Percentiles rank a stretch among this genome's conserved stretches.
Conservation (phyloP, 1,140 invertebrate species). For the Panulirus ornatus region DNA sequence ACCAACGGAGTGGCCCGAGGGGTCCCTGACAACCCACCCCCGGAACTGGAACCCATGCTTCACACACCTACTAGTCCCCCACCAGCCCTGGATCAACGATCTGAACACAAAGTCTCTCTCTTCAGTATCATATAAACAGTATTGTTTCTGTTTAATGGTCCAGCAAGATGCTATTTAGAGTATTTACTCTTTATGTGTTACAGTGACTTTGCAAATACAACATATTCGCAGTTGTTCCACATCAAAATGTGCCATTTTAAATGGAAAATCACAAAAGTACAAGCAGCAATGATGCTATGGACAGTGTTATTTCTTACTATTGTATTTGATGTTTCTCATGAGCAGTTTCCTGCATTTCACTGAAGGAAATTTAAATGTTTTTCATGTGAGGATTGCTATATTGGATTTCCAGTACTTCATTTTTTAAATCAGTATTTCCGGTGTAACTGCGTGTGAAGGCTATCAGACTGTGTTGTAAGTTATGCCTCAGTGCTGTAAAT, state of each 20-base stretch:
- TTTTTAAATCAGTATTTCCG: constrained; percentile 53
- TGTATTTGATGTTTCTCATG: constrained; percentile 49
- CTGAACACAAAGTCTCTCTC: constrained; percentile 75
- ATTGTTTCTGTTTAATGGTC: constrained; percentile 24
- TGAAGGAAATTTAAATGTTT: constrained; percentile 57
- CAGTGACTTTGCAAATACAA: constrained; percentile 45
- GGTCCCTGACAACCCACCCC: constrained; percentile 45
- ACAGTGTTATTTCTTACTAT: constrained; percentile 56
- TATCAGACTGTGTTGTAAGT: constrained; percentile 47
- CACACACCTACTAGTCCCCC: constrained; percentile 70
- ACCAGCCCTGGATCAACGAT: constrained; percentile 74
- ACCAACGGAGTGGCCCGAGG: constrained; percentile 58
- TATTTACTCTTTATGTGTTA: constrained; percentile 34
- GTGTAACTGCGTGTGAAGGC: constrained; percentile 56
- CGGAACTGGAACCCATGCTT: constrained; percentile 71
- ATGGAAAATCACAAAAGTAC: constrained; percentile 52
- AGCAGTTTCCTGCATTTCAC: constrained; percentile 63
- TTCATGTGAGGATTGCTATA: constrained; percentile 63
- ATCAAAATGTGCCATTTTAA: constrained; percentile 61
- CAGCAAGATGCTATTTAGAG: constrained; percentile 50
- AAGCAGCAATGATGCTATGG: constrained; percentile 66
- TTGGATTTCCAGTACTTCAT: constrained; percentile 54
- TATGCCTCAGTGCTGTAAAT: constrained; percentile 54
- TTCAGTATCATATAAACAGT: constrained; percentile 74
- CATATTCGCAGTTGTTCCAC: constrained; percentile 53